phyloP scores from a whole-genome alignment of 2,888 invertebrate genomes.

The Yponomeuta plumbellus region DNA sequence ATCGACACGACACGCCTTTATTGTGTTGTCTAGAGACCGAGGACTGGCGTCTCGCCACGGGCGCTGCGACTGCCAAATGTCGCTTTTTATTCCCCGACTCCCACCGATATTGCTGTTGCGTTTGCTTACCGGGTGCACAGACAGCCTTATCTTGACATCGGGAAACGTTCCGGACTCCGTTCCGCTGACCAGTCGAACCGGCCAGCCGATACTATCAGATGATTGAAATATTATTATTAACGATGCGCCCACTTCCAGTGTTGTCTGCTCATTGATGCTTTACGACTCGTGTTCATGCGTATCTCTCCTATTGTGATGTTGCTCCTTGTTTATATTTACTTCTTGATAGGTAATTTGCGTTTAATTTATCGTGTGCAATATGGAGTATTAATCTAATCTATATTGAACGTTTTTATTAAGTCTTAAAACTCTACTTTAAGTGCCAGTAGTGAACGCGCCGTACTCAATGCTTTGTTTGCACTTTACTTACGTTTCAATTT shows the following conservation, averaged over 20 bases:
- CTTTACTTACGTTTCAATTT: neutral
- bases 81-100: slow-evolving; percentile 45
- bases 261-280: slow-evolving; percentile 14
- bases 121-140: slow-evolving; percentile 6
- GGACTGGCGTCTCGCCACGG: slow-evolving; percentile 59
- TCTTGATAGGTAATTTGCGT: neutral
- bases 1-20: slow-evolving; percentile 56
- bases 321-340: slow-evolving; percentile 8
- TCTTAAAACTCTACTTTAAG: neutral
- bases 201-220: slow-evolving; percentile 23
- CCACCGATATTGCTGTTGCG: slow-evolving; percentile 48
- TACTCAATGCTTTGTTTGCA: neutral
- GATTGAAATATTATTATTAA: slow-evolving; percentile 26
- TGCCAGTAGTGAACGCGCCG: neutral
- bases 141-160: slow-evolving; percentile 14
- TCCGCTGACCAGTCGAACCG: slow-evolving; percentile 17
- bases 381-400: too few relatives aligned
- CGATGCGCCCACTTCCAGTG: slow-evolving; percentile 21
- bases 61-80: slow-evolving; percentile 47
- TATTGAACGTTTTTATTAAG: neutral
- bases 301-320: neutral
- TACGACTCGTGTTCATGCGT: neutral
- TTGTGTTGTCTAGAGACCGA: slow-evolving; percentile 54
- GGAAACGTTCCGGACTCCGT: slow-evolving; percentile 10
- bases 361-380: too few relatives aligned